Evolutionary conservation across 1,140 invertebrate species (phyloP).

Genomic region (Drosophila oshimai): DNA sequence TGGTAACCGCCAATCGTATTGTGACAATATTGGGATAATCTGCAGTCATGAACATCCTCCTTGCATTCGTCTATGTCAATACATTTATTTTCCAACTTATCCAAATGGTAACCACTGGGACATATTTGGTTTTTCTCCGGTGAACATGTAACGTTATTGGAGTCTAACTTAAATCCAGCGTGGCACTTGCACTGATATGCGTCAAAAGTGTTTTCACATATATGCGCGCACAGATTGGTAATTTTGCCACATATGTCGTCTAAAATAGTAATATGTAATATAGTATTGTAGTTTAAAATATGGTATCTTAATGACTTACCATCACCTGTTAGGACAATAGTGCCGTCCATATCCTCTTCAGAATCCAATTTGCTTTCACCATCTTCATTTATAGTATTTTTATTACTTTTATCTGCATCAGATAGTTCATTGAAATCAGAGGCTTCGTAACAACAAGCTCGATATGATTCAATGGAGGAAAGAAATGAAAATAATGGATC

Average conservation of each 20-base stretch:
- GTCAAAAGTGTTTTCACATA: constrained; percentile 86
- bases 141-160: constrained; percentile 86
- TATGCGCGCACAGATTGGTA: constrained; percentile 87
- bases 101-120: constrained; percentile 42
- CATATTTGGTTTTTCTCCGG: constrained; percentile 28
- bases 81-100: constrained; percentile 46
- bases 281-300: not conserved
- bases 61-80: constrained; percentile 88
- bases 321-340: constrained; percentile 60
- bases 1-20: constrained; percentile 68
- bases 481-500: constrained; percentile 65
- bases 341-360: constrained; percentile 34
- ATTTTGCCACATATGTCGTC: constrained; percentile 87
- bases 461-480: constrained; percentile 65
- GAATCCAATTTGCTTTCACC: not conserved
- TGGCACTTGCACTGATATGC: constrained; percentile 89
- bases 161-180: constrained; percentile 86
- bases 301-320: constrained; percentile 21
- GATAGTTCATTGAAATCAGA: constrained; percentile 4
- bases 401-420: not conserved
- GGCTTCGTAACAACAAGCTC: constrained; percentile 57
- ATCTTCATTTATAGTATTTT: not conserved
- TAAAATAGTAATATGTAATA: constrained; percentile 14
- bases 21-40: constrained; percentile 62
- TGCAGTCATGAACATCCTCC: constrained; percentile 85